Evolutionary conservation across 2,888 invertebrate species (phyloP), one percentile per base, ranked within the genome.

Genomic region (Ochlodes sylvanus): DNA sequence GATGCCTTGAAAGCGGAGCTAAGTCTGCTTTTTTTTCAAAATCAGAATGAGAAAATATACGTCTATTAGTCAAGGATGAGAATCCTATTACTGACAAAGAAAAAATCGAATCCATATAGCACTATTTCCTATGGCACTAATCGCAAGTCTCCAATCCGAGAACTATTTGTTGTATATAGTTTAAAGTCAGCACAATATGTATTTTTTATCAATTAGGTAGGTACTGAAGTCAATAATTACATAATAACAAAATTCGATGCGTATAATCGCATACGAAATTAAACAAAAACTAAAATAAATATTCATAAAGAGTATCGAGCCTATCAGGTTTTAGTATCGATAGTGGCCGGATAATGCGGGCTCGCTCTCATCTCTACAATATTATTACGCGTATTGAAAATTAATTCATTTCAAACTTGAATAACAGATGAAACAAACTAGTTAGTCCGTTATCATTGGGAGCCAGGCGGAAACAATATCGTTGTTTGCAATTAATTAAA

Each of bases 401-500:
- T 54, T 32, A 54, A 54, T 54, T 54, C 32, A 32, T 54, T 54
- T 54, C 54, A 54, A 32, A 54, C 9, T 54, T 4, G 32, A 14
- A 14, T 32, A 54, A 32, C 54, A 54, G 54, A 27, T 9, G 54
- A 54, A 32, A 52, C 21, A 52, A 52, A 54, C 54, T 32, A 32
- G 21, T 32, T 32, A 54, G n/a, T 27, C 12, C 32, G 54, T 42
- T 63, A 55, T 63, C 54, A 27, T 55, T 60, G 38, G 42, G 17
- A 55, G 41, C 5, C 65, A 54, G 65, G 7, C 21, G 50, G 27
- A 52, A 54, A 58, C 32, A 52, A 32, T 32, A 54, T 41, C 41
- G 21, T 34, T 60, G 60, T 66, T 66, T 65, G 58, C 15, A 32
- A 27, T 52, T 50, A 65, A 58, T 65, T 52, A 58, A 58, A 41